These are phyloP conservation scores for Yponomeuta plumbellus DNA, from an alignment of 2,888 invertebrate genomes.

Conservation along the genomic window DNA sequence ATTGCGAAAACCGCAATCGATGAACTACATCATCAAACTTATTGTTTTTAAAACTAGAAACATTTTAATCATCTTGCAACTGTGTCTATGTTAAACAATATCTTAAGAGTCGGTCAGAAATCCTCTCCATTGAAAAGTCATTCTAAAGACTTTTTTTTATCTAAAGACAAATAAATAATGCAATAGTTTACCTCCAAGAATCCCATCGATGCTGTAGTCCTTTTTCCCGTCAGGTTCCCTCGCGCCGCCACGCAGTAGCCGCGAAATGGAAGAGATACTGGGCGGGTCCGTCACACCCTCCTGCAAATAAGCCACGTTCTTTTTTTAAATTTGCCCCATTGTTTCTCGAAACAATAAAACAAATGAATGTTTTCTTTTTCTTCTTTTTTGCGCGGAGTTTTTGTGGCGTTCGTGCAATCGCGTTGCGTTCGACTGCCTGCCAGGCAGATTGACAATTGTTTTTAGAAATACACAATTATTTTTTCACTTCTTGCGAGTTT, in stretches of 20 bases:
- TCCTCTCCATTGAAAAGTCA: background rate
- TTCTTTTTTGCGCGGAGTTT: background rate
- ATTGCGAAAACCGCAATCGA: too few relatives aligned
- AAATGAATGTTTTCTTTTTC: background rate
- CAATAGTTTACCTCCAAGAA: conserved; percentile 80
- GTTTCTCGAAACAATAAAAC: conserved; percentile 4
- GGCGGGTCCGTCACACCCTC: conserved; percentile 95
- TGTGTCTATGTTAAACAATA: too few relatives aligned
- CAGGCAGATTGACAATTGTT: conserved; percentile 6
- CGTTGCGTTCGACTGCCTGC: background rate
- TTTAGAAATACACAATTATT: background rate
- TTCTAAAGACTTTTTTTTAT: too few relatives aligned
- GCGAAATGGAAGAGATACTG: conserved; percentile 94
- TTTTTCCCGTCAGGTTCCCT: conserved; percentile 88
- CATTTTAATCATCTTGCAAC: too few relatives aligned
- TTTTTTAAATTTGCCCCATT: conserved; percentile 23
- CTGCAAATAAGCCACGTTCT: conserved; percentile 66
- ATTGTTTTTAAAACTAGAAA: too few relatives aligned
- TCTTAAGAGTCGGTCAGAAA: background rate
- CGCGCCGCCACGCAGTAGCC: conserved; percentile 89
- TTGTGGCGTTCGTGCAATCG: conserved; percentile 12
- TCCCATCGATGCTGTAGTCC: conserved; percentile 94
- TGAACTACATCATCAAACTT: too few relatives aligned
- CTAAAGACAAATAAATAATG: conserved; percentile 9
- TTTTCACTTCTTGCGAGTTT: background rate